These are phyloP conservation scores for Drosophila barbarae DNA, from an alignment of 2,888 invertebrate species.

Conservation along the genomic window DNA sequence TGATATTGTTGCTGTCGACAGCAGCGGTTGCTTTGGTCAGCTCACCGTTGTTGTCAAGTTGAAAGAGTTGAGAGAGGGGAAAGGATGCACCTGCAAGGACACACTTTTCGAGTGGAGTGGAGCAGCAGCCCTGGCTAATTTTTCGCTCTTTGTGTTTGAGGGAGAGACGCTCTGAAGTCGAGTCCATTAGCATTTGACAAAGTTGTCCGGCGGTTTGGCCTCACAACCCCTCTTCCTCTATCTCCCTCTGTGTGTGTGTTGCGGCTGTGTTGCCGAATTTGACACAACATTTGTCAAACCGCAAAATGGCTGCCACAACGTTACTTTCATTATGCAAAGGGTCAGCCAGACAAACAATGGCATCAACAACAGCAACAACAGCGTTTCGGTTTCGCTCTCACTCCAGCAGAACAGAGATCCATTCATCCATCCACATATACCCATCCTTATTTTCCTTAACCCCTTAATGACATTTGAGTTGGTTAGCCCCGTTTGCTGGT, in stretches of 20 bases:
- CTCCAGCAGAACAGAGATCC: neutral
- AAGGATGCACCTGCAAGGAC: slow-evolving; percentile 44
- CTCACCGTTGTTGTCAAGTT: slow-evolving; percentile 55
- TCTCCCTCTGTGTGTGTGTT: slow-evolving; percentile 35
- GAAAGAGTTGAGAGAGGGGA: slow-evolving; percentile 48
- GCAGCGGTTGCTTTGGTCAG: slow-evolving; percentile 71
- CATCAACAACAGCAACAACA: slow-evolving; percentile 10
- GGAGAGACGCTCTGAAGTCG: slow-evolving; percentile 30
- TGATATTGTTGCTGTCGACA: slow-evolving; percentile 75
- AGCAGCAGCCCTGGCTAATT: slow-evolving; percentile 58
- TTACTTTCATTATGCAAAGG: slow-evolving; percentile 75
- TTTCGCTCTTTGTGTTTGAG: slow-evolving; percentile 47
- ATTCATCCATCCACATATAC: slow-evolving; percentile 1
- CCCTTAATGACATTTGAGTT: slow-evolving; percentile 61
- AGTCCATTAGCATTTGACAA: slow-evolving; percentile 76
- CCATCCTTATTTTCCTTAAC: slow-evolving; percentile 18
- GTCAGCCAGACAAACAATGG: slow-evolving; percentile 55
- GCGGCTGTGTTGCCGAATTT: slow-evolving; percentile 69
- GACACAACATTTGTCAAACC: slow-evolving; percentile 76
- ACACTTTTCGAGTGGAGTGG: slow-evolving; percentile 24
- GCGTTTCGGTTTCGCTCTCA: slow-evolving; percentile 21
- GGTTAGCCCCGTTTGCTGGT: slow-evolving; percentile 39
- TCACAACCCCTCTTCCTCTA: slow-evolving; percentile 17
- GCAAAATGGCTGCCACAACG: slow-evolving; percentile 72
- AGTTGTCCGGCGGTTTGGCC: slow-evolving; percentile 55